Evolutionary conservation across 2,888 invertebrate genomes (phyloP).

Genomic region (Himalopsyche tibetana): DNA sequence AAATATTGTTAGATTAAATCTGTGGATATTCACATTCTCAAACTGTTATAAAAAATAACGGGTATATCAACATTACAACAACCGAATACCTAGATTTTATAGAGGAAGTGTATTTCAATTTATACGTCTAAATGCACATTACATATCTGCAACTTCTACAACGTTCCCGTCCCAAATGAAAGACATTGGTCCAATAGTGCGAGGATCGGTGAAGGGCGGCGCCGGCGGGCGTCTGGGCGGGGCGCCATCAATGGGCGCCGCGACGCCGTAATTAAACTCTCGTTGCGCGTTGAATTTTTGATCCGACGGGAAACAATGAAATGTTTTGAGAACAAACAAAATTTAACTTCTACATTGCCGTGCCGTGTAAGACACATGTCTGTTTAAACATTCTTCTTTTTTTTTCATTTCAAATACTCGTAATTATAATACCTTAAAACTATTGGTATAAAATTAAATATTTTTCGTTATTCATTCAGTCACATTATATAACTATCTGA

Average conservation of each 20-base stretch:
- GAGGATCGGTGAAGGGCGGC: not conserved
- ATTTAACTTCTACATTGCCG: constrained; percentile 71
- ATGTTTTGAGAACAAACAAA: constrained; percentile 84
- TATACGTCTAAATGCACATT: constrained; percentile 17
- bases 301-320: constrained; percentile 81
- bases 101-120: not conserved
- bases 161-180: not conserved
- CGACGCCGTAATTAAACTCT: constrained; percentile 75
- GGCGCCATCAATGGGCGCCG: constrained; percentile 72
- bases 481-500: no score
- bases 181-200: constrained; percentile 30
- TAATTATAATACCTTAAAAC: no score
- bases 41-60: no score
- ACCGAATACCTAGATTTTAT: no score
- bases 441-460: no score
- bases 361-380: not conserved
- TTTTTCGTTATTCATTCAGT: no score
- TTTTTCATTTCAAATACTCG: not conserved
- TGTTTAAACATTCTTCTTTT: not conserved
- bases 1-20: no score
- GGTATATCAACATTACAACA: no score
- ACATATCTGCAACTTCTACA: not conserved
- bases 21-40: no score
- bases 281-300: constrained; percentile 78
- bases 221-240: constrained; percentile 63